Evolutionary conservation across 2,797 vertebrate genomes (phyloP).

Genomic region (Otus scops): DNA sequence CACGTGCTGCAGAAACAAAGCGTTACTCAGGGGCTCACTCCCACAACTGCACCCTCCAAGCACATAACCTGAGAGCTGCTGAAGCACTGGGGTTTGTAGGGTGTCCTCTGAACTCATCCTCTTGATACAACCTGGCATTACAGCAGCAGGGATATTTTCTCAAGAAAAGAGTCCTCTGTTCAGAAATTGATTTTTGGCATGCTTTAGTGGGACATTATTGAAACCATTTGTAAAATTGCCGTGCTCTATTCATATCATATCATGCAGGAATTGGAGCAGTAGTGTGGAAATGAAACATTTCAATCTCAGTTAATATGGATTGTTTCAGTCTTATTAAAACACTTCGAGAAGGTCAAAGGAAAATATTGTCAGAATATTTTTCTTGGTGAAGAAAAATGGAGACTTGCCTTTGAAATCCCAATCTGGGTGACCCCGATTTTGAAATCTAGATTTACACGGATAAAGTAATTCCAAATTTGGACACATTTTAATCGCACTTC

Average conservation of each 20-base stretch:
- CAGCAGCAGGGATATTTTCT: conserved; percentile 5
- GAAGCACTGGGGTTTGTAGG: not conserved
- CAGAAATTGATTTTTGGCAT: conserved; percentile 55
- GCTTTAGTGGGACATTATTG: conserved; percentile 50
- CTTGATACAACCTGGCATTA: not conserved
- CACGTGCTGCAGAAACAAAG: not conserved
- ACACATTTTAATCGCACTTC: not conserved
- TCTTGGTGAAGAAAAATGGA: not conserved
- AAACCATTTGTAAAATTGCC: conserved; percentile 62
- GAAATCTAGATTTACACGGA: not conserved
- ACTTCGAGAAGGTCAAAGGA: conserved; percentile 53
- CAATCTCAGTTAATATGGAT: conserved; percentile 60
- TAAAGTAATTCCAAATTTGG: not conserved
- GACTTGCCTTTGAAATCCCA: not conserved
- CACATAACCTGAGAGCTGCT: not conserved
- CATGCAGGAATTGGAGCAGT: conserved; percentile 29
- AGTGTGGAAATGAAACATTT: conserved; percentile 62
- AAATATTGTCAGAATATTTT: not conserved
- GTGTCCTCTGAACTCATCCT: not conserved
- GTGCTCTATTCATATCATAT: not conserved
- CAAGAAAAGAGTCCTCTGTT: not conserved
- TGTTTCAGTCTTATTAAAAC: conserved; percentile 63
- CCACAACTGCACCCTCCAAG: not conserved
- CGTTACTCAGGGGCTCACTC: not conserved
- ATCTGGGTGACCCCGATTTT: not conserved